A percentile compares a stretch with the other conserved stretches of the same genome.
phyloP scores from a whole-genome alignment of 2,113 vertebrate genomes.

The Apaloderma vittatum region DNA sequence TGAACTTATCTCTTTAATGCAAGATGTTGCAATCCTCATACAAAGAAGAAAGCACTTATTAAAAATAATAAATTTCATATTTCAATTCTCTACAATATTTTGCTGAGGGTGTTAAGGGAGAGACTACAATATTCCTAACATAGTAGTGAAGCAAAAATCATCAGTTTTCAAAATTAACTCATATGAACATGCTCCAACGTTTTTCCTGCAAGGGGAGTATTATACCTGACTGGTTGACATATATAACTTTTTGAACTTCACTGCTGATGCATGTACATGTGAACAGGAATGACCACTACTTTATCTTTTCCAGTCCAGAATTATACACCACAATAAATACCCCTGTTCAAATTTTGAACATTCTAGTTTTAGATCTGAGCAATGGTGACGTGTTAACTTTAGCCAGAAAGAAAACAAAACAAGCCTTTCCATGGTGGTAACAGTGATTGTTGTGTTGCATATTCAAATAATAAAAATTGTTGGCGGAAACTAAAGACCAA shows the following conservation, averaged over 20 bases:
- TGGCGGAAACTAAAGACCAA: background rate
- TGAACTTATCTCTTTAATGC: background rate
- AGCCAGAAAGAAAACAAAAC: background rate
- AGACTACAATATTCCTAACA: background rate
- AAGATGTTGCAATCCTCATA: background rate
- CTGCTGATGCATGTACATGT: background rate
- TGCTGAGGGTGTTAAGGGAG: background rate
- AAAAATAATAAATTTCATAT: background rate
- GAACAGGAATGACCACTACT: background rate
- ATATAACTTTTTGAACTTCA: background rate
- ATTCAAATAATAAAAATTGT: background rate
- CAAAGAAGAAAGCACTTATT: background rate
- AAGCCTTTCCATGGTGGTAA: background rate
- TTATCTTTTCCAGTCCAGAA: background rate
- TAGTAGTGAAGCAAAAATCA: background rate
- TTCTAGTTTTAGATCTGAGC: background rate
- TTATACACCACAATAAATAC: background rate
- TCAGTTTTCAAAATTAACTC: background rate
- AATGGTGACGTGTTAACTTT: accelerated
- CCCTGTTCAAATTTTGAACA: background rate
- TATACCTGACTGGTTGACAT: background rate
- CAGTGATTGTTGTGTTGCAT: background rate
- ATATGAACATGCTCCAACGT: background rate
- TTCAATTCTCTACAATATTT: background rate
- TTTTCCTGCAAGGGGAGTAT: background rate